These are phyloP conservation scores for Elgonia sp. DNA, from an alignment of 2,888 invertebrate species.

Conservation along the genomic window DNA sequence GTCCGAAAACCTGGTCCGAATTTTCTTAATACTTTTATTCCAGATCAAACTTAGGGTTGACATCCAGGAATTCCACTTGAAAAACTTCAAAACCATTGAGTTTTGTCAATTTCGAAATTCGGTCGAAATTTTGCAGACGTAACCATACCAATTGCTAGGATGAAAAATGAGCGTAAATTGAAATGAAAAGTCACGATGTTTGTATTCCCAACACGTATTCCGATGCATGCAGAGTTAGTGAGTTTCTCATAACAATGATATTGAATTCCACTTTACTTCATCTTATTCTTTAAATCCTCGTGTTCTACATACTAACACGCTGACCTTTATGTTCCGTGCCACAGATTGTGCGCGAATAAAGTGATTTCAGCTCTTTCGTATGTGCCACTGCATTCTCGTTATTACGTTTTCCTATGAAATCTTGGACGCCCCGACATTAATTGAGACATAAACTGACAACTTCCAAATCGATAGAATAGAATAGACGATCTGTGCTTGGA, in stretches of 20 bases:
- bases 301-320: conserved; percentile 71
- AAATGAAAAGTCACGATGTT: conserved; percentile 49
- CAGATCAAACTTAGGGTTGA: too few relatives aligned
- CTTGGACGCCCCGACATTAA: conserved; percentile 73
- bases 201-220: conserved; percentile 44
- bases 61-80: too few relatives aligned
- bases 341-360: conserved; percentile 69
- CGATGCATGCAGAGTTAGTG: conserved; percentile 55
- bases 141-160: too few relatives aligned
- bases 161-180: too few relatives aligned
- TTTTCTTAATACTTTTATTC: too few relatives aligned
- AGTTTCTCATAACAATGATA: conserved; percentile 66
- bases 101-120: too few relatives aligned
- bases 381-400: conserved; percentile 62
- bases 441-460: conserved; percentile 73
- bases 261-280: conserved; percentile 70
- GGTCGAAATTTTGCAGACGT: too few relatives aligned
- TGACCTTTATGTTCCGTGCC: conserved; percentile 56
- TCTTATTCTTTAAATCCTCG: conserved; percentile 66
- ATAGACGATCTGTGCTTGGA: conserved; percentile 52
- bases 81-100: too few relatives aligned
- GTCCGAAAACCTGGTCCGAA: too few relatives aligned
- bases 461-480: conserved; percentile 65
- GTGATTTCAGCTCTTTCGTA: conserved; percentile 68
- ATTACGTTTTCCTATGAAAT: conserved; percentile 74